Percentiles rank a stretch among this genome's conserved stretches.
These are phyloP conservation scores for Platycheirus rosarum DNA, from an alignment of 2,888 invertebrate species.

Conservation along the genomic window DNA sequence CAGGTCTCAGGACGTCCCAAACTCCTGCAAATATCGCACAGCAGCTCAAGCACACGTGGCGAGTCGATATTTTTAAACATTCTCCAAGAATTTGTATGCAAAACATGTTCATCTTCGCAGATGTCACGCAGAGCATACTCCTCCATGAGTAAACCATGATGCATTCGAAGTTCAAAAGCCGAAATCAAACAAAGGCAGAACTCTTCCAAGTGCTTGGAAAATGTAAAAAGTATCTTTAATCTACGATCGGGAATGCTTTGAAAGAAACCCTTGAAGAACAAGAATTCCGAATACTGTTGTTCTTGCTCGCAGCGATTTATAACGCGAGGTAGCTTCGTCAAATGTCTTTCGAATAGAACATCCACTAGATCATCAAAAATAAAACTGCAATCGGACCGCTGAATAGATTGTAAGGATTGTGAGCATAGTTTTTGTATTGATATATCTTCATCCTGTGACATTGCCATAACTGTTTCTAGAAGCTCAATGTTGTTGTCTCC, in stretches of 20 bases:
- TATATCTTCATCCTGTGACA: constrained; percentile 87
- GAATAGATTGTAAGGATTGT: constrained; percentile 81
- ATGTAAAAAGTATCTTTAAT: constrained; percentile 85
- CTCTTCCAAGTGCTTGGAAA: constrained; percentile 83
- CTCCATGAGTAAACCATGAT: constrained; percentile 83
- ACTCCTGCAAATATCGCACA: constrained; percentile 84
- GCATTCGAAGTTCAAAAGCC: constrained; percentile 84
- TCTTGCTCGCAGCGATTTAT: constrained; percentile 87
- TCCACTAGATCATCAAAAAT: constrained; percentile 82
- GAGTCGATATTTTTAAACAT: constrained; percentile 85
- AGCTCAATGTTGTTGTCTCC: constrained; percentile 85
- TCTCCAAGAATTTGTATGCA: constrained; percentile 84
- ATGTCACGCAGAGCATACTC: constrained; percentile 81
- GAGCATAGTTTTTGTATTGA: constrained; percentile 83
- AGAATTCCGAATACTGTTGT: constrained; percentile 86
- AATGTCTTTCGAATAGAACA: constrained; percentile 84
- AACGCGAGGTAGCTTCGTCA: constrained; percentile 86
- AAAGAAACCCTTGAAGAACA: constrained; percentile 87
- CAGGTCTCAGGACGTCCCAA: constrained; percentile 84
- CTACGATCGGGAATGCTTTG: constrained; percentile 84
- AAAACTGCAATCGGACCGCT: constrained; percentile 72
- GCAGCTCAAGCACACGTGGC: constrained; percentile 82
- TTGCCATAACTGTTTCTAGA: constrained; percentile 87
- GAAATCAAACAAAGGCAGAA: constrained; percentile 85
- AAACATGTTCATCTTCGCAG: constrained; percentile 81